A percentile compares a stretch with the other conserved stretches of the same genome.
These are phyloP conservation scores for Hemiscyllium ocellatum DNA, from an alignment of 2,113 vertebrate species.

Conservation along the genomic window DNA sequence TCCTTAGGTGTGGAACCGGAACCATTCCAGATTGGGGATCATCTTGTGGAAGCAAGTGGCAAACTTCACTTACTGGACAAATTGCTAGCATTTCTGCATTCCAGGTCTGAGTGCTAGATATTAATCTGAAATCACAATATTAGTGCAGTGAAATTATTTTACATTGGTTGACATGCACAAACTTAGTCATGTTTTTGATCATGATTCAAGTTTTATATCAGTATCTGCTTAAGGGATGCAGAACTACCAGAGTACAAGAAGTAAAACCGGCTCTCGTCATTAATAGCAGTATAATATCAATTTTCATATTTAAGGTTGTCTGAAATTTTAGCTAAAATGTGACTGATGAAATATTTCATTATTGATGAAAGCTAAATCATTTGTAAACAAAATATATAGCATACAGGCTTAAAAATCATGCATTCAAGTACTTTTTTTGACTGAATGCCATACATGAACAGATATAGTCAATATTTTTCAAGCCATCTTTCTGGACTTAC, in stretches of 20 bases:
- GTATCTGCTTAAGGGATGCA: background rate
- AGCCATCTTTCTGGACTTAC: background rate
- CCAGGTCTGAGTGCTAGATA: constrained; percentile 54
- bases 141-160: background rate
- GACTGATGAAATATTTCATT: background rate
- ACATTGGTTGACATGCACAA: background rate
- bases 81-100: constrained; percentile 66
- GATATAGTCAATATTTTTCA: background rate
- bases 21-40: constrained; percentile 85
- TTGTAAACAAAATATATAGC: background rate
- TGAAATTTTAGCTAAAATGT: background rate
- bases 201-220: background rate
- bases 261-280: background rate
- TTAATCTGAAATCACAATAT: background rate
- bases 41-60: constrained; percentile 84
- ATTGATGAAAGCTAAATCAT: background rate
- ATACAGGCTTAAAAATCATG: background rate
- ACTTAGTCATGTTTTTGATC: background rate
- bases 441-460: background rate
- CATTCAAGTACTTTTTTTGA: background rate
- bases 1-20: constrained; percentile 82
- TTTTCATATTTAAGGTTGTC: background rate
- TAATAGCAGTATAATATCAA: background rate
- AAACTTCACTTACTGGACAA: constrained; percentile 79
- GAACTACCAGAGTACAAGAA: background rate